Evolutionary conservation across 2,888 invertebrate species (phyloP).

Genomic region (Protodeltote pygarga): DNA sequence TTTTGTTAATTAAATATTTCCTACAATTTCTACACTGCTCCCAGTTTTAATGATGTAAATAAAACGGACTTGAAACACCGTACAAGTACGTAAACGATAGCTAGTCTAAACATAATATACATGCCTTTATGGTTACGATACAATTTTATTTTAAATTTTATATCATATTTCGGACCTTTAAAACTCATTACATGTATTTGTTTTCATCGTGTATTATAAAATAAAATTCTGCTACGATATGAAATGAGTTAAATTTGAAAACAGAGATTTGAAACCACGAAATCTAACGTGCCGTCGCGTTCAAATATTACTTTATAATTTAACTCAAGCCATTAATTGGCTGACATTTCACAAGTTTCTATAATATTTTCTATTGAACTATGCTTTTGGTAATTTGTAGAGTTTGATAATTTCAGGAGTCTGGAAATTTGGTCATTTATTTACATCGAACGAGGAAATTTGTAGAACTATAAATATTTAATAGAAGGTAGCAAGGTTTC

Average conservation of each 20-base stretch:
- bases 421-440: constrained; percentile 18
- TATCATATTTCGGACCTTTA: too few relatives aligned
- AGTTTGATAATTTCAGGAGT: constrained; percentile 27
- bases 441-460: constrained; percentile 15
- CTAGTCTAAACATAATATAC: constrained; percentile 7
- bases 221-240: neutral
- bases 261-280: constrained; percentile 14
- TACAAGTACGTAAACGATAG: constrained; percentile 13
- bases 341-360: constrained; percentile 21
- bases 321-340: constrained; percentile 25
- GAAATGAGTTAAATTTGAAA: constrained; percentile 1
- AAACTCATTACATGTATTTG: too few relatives aligned
- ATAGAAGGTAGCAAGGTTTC: constrained; percentile 19
- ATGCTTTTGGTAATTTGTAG: constrained; percentile 22
- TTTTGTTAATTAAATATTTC: constrained; percentile 6
- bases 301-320: constrained; percentile 23
- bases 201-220: constrained; percentile 1
- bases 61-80: constrained; percentile 13
- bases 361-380: constrained; percentile 21
- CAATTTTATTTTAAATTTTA: neutral
- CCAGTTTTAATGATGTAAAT: constrained; percentile 30
- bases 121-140: constrained; percentile 2
- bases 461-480: constrained; percentile 19
- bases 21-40: neutral
- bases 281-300: constrained; percentile 10